Conservation (phyloP, 2,113 vertebrate genomes). For the Boleophthalmus pectinirostris region DNA sequence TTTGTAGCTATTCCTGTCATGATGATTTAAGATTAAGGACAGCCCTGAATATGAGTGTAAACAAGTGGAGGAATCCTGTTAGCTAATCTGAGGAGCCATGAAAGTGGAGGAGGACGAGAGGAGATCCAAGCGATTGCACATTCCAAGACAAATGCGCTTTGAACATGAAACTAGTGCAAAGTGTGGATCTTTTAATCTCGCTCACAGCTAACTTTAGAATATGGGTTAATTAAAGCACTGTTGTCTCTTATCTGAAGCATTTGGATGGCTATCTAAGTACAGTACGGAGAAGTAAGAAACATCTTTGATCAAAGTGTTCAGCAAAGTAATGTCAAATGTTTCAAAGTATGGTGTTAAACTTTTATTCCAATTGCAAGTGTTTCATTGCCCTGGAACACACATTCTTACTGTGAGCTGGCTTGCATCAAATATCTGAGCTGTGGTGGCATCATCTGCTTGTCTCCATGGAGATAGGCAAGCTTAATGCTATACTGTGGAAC, state of each 20-base stretch:
- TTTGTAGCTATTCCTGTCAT: constrained; percentile 25
- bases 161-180: constrained; percentile 34
- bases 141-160: constrained; percentile 54
- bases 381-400: no score
- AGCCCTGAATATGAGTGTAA: constrained; percentile 44
- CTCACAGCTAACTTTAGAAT: constrained; percentile 38
- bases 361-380: no score
- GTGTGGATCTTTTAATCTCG: constrained; percentile 25
- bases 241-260: not conserved
- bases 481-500: no score
- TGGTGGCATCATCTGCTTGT: no score
- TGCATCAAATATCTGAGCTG: no score
- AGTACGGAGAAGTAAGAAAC: not conserved
- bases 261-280: not conserved
- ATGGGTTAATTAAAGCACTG: constrained; percentile 42
- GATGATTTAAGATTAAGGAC: constrained; percentile 64
- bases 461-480: no score
- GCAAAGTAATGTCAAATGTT: no score
- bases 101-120: constrained; percentile 51
- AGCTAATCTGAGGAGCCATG: constrained; percentile 54
- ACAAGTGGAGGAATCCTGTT: constrained; percentile 57
- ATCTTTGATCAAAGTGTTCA: constrained; percentile 1
- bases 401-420: no score
- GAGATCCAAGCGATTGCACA: constrained; percentile 48
- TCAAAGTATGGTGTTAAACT: no score